Evolutionary conservation across 2,888 invertebrate genomes (phyloP).

Genomic region (Heterodera filipjevi): DNA sequence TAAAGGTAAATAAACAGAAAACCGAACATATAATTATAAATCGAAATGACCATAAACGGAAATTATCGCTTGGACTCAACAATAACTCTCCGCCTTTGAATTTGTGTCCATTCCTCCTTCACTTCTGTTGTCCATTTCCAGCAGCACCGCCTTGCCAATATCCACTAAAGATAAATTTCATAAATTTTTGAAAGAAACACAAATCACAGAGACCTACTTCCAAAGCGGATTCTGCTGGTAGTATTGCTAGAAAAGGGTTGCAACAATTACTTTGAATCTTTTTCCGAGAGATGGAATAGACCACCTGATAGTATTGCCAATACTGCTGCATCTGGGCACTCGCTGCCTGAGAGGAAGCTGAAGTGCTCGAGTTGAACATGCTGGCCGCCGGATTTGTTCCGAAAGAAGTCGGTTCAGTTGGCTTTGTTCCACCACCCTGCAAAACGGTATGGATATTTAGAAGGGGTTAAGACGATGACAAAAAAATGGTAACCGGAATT

Average conservation of each 20-base stretch:
- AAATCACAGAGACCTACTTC: conserved; percentile 16
- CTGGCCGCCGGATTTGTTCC: conserved; percentile 27
- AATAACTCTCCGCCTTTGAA: not conserved
- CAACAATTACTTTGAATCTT: not conserved
- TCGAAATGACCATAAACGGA: not conserved
- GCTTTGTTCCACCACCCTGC: conserved; percentile 6
- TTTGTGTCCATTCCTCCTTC: not conserved
- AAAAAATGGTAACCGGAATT: too few relatives aligned
- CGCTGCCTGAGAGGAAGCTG: conserved; percentile 24
- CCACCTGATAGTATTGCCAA: conserved; percentile 27
- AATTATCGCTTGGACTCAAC: not conserved
- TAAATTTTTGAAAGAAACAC: not conserved
- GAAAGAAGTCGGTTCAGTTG: conserved; percentile 3
- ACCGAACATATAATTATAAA: conserved; percentile 5
- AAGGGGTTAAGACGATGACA: too few relatives aligned
- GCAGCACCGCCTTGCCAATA: conserved; percentile 9
- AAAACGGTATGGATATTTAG: conserved; percentile 2
- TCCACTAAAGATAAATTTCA: not conserved
- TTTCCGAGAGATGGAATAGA: not conserved
- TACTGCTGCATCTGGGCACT: conserved; percentile 31
- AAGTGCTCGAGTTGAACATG: conserved; percentile 19
- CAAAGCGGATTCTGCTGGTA: conserved; percentile 33
- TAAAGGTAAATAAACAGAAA: not conserved
- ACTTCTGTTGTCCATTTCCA: conserved; percentile 14
- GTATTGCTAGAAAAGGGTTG: conserved; percentile 28